Conservation (phyloP, 1,140 invertebrate species). For the Dreissena polymorpha region DNA sequence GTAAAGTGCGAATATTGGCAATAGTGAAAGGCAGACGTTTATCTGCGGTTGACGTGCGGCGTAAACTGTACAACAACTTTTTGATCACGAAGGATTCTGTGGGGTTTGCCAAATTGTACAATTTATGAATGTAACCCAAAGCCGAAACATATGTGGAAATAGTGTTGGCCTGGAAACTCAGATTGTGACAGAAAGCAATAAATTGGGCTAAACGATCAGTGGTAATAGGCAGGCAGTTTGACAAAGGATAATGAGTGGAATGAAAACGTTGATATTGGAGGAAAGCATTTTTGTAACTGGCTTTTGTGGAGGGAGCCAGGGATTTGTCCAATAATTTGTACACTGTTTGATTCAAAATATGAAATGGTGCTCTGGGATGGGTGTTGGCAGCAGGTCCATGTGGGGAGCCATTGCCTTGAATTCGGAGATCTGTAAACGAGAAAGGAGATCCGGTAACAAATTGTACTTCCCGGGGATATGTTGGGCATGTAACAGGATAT, state of each 20-base stretch:
- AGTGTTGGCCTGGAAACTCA: conserved; percentile 1
- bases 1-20: not conserved
- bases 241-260: not conserved
- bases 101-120: conserved; percentile 17
- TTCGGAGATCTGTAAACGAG: conserved; percentile 56
- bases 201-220: conserved; percentile 17
- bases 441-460: conserved; percentile 49
- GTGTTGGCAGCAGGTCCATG: conserved; percentile 38
- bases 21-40: conserved; percentile 16
- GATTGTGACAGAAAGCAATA: conserved; percentile 16
- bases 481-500: conserved; percentile 49
- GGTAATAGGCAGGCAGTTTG: not conserved
- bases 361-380: conserved; percentile 1
- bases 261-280: conserved; percentile 9
- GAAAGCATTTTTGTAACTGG: conserved; percentile 30
- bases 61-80: conserved; percentile 14
- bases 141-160: conserved; percentile 25
- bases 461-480: conserved; percentile 56
- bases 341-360: conserved; percentile 12
- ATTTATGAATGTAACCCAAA: conserved; percentile 25
- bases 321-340: not conserved
- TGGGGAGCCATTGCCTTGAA: conserved; percentile 22
- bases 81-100: conserved; percentile 33
- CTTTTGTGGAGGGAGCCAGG: conserved; percentile 28
- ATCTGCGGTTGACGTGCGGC: not conserved